These are phyloP conservation scores for Isurus oxyrinchus DNA, from an alignment of 2,113 vertebrate species.

Conservation along the genomic window DNA sequence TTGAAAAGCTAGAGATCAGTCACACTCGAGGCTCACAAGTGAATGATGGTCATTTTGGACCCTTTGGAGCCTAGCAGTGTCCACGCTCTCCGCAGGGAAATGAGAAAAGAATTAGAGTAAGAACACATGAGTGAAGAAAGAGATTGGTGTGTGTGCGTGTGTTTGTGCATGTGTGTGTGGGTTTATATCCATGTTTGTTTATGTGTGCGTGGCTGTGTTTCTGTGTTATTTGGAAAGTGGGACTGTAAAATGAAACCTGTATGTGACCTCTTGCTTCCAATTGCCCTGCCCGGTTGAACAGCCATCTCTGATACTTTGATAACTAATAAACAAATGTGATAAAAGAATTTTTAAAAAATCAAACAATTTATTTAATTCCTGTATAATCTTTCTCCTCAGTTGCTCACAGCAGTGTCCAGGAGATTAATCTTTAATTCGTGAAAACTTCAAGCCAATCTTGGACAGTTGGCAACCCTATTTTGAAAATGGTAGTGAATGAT, in stretches of 20 bases:
- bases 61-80: not conserved
- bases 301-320: not conserved
- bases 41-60: not conserved
- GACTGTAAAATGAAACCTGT: not conserved
- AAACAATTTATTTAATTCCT: not conserved
- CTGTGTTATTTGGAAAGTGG: not conserved
- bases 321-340: not conserved
- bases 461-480: not conserved
- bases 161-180: not conserved
- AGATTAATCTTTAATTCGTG: not conserved
- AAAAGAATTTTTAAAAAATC: not conserved
- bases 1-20: not conserved
- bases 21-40: not conserved
- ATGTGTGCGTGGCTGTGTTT: not conserved
- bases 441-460: not conserved
- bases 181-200: not conserved
- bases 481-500: not conserved
- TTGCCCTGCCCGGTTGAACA: not conserved
- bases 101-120: not conserved
- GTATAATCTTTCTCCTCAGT: not conserved
- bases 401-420: not conserved
- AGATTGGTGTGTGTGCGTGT: not conserved
- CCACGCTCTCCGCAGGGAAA: not conserved
- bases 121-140: not conserved
- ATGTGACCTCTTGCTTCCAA: not conserved